Evolutionary conservation across 2,797 vertebrate genomes (phyloP), one percentile per base, ranked within the genome.

Genomic region (Nothura maculosa): DNA sequence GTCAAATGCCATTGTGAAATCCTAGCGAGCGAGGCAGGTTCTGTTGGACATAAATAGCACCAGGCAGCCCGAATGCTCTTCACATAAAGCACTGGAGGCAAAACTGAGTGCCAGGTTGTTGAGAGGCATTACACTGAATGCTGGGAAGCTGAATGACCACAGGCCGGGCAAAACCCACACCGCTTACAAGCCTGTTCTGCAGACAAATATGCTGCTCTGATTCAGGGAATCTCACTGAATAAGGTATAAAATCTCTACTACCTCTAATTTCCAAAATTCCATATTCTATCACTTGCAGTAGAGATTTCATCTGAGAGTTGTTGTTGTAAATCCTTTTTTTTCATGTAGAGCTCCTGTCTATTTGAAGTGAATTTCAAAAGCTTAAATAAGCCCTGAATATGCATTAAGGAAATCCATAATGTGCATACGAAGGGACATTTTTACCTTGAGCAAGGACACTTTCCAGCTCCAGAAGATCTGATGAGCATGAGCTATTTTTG

Each of bases 1-100:
- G 42, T 82, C 78, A 93, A 84, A 84, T 42, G 28, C 8, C 48
- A 38, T 47, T 82, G 57, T 83, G 60, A 92, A 93, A 81, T 83
- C 79, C 73, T 78, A 81, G 7, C 34, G 64, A 89, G 69, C n/a
- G 47, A 38, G 54, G 80, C 11, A 85, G 80, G 52, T 73, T 87
- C 42, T 43, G 22, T 24, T 93, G 55, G 22, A 66, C 75, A 30
- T 62, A 70, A 92, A 79, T 5, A 74, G 34, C 67, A 27, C 18
- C 54, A 18, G n/a, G 30, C 40, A 79, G 75, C 72, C 58, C 34
- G n/a, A 80, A 78, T 20, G 47, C 45, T 79, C 63, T 83, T 30
- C 73, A 63, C 27, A 70, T 74, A 90, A 64, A 42, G 30, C n/a
- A 80, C n/a, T 15, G 61, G n/a, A 25, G 8, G 69, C 61, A 74